Evolutionary conservation across 2,113 vertebrate genomes (phyloP).

Genomic region (Ciconia stormi): DNA sequence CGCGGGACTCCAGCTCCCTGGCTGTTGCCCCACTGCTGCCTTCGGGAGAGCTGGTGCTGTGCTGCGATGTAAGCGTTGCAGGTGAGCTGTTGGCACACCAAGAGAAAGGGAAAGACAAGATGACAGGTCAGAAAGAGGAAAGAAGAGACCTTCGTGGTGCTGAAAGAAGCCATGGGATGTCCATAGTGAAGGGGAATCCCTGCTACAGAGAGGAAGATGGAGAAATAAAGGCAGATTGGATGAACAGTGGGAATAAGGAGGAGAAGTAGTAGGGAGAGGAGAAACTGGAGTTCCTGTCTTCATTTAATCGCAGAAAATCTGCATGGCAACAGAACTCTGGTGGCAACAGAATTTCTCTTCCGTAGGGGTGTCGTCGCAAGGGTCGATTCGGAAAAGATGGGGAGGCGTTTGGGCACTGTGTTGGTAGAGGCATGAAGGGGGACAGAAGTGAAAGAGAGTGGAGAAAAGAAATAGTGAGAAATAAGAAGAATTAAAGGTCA

Average conservation of each 20-base stretch:
- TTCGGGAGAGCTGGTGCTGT: neutral
- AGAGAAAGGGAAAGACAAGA: neutral
- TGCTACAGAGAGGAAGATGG: neutral
- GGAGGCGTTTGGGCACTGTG: too few species aligned
- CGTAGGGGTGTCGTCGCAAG: too few species aligned
- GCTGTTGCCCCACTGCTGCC: neutral
- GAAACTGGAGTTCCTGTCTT: neutral
- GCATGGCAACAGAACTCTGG: too few species aligned
- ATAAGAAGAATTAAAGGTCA: too few species aligned
- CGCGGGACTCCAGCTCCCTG: neutral
- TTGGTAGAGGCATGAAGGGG: too few species aligned
- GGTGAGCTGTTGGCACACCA: neutral
- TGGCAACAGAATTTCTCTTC: too few species aligned
- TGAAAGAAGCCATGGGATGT: neutral
- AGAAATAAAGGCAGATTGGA: neutral
- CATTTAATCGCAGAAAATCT: neutral
- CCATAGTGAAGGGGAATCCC: neutral
- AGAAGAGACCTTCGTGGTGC: neutral
- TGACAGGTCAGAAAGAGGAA: neutral
- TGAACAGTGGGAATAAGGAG: neutral
- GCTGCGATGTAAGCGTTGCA: fast-evolving
- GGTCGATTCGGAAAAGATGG: too few species aligned
- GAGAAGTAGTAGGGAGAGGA: neutral
- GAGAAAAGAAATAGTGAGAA: too few species aligned
- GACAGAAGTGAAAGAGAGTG: too few species aligned